Conservation (phyloP, 2,888 invertebrate genomes). For the Neria commutata region DNA sequence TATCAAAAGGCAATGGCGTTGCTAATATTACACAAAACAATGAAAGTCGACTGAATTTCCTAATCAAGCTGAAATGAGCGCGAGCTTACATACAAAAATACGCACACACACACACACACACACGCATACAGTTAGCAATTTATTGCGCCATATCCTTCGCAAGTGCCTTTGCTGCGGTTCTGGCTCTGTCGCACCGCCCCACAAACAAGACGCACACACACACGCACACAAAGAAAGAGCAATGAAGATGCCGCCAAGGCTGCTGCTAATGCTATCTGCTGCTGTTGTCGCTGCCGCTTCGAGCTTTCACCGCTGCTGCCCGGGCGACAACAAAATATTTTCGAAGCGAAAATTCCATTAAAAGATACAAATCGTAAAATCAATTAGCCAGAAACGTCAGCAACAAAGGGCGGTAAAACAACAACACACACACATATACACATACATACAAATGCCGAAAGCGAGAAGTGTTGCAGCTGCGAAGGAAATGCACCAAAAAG, state of each 20-base stretch:
- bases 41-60: too few relatives aligned
- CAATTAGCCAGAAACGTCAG: slow-evolving; percentile 52
- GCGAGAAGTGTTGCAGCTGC: neutral
- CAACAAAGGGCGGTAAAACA: slow-evolving; percentile 21
- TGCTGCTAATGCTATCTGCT: slow-evolving; percentile 38
- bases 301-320: neutral
- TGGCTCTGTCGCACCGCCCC: neutral
- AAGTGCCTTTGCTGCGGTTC: slow-evolving; percentile 39
- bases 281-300: slow-evolving; percentile 6
- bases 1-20: too few relatives aligned
- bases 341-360: slow-evolving; percentile 45
- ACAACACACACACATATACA: neutral
- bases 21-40: too few relatives aligned
- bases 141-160: slow-evolving; percentile 30
- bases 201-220: slow-evolving; percentile 17
- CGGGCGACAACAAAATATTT: slow-evolving; percentile 3
- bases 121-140: neutral
- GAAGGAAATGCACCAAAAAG: neutral
- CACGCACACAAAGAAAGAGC: slow-evolving; percentile 9
- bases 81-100: neutral
- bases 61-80: too few relatives aligned
- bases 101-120: slow-evolving; percentile 1
- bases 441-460: neutral
- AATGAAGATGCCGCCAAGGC: slow-evolving; percentile 19
- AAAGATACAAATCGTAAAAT: slow-evolving; percentile 55